phyloP scores from a whole-genome alignment of 1,140 invertebrate species.

The Drosophila nigrodunni region DNA sequence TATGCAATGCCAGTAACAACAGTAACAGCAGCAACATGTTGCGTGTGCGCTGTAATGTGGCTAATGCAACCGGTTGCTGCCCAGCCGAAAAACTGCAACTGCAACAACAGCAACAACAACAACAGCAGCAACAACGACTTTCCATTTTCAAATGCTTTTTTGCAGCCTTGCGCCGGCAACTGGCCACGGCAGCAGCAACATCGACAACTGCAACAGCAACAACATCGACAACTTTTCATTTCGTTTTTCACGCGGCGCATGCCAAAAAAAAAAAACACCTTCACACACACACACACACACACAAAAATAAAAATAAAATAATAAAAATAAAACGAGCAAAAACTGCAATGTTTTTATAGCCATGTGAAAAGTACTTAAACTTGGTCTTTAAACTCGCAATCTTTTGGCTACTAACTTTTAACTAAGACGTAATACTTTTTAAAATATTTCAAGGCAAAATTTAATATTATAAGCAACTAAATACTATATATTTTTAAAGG shows the following conservation, averaged over 20 bases:
- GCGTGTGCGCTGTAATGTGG: conserved; percentile 53
- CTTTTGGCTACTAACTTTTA: background rate
- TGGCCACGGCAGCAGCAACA: conserved; percentile 33
- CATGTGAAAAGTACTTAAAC: conserved; percentile 7
- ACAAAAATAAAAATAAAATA: conserved; percentile 1
- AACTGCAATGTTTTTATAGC: conserved; percentile 59
- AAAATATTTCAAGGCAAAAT: too few species aligned
- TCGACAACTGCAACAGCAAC: conserved; percentile 43
- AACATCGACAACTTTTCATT: conserved; percentile 79
- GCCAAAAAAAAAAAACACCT: conserved; percentile 53
- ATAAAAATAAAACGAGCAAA: conserved; percentile 43
- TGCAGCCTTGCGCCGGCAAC: conserved; percentile 59
- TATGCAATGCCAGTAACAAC: conserved; percentile 46
- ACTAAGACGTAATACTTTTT: background rate
- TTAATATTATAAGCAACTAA: too few species aligned
- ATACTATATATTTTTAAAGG: too few species aligned
- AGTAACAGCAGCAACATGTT: conserved; percentile 33
- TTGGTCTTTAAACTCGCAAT: conserved; percentile 9
- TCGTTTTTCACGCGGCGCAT: conserved; percentile 77
- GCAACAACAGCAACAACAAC: conserved; percentile 37
- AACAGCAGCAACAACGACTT: conserved; percentile 60
- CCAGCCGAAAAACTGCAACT: conserved; percentile 63
- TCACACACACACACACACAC: background rate
- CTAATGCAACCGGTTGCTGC: conserved; percentile 70
- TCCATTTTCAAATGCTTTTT: conserved; percentile 77